Conservation (phyloP, 2,113 vertebrate species). For the Platycercus adscitus region DNA sequence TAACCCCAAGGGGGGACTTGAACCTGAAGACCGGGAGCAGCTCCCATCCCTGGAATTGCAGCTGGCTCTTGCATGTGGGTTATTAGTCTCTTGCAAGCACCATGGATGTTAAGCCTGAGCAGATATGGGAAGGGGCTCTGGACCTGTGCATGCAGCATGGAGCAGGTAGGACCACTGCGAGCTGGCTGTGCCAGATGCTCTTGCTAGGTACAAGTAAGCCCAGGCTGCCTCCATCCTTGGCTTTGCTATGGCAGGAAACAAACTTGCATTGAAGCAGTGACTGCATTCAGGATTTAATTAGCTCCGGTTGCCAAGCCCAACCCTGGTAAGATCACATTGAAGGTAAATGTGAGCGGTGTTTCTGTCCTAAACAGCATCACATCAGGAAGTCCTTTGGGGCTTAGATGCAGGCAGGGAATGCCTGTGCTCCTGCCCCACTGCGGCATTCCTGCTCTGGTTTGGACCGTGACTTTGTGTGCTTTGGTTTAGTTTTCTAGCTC, state of each 20-base stretch:
- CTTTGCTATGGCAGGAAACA: background rate
- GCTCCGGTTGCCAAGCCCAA: background rate
- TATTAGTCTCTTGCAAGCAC: background rate
- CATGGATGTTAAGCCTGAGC: accelerated
- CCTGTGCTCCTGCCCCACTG: accelerated
- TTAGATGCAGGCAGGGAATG: background rate
- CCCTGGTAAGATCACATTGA: background rate
- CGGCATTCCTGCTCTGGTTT: accelerated
- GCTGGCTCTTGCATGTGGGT: background rate
- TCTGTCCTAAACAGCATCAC: background rate
- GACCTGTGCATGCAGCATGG: accelerated
- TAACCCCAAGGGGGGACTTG: background rate
- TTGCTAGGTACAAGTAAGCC: no score
- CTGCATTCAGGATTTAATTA: background rate
- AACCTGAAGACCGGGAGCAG: background rate
- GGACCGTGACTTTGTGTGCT: background rate
- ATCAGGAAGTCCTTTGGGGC: background rate
- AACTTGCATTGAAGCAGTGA: background rate
- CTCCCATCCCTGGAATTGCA: accelerated
- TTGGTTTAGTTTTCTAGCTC: background rate
- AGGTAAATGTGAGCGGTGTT: background rate
- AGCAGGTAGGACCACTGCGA: background rate
- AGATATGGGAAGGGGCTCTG: background rate
- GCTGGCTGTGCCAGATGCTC: background rate
- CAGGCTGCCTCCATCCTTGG: background rate